Conservation (phyloP, 2,797 vertebrate species). For the Eospalax fontanierii region DNA sequence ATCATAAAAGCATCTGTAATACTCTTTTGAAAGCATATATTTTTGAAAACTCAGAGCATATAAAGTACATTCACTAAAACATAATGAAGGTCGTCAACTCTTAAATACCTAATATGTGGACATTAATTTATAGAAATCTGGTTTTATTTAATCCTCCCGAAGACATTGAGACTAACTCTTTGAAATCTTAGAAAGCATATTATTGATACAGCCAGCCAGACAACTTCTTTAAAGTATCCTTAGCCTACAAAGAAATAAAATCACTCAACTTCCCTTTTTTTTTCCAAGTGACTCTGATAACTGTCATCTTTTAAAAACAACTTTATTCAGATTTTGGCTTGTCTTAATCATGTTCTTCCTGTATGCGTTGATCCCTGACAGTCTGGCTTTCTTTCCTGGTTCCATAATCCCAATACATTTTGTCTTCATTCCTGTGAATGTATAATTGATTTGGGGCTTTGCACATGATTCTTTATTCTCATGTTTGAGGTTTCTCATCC, state of each 20-base stretch:
- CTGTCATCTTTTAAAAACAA: slow-evolving; percentile 44
- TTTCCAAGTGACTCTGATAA: slow-evolving; percentile 15
- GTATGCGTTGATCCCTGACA: slow-evolving; percentile 5
- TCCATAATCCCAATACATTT: slow-evolving; percentile 40
- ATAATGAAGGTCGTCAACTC: slow-evolving; percentile 2
- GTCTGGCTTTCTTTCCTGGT: neutral
- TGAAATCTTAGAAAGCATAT: neutral
- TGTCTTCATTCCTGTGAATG: slow-evolving; percentile 40
- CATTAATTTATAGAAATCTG: neutral
- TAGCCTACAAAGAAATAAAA: slow-evolving; percentile 12
- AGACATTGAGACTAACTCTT: neutral
- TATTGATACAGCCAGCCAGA: neutral
- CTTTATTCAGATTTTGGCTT: slow-evolving; percentile 55
- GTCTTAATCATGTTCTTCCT: slow-evolving; percentile 44
- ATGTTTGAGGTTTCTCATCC: neutral
- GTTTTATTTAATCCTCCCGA: neutral
- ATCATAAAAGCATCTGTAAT: neutral
- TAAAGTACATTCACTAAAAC: neutral
- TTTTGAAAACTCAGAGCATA: neutral
- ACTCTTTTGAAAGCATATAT: neutral
- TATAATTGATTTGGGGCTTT: slow-evolving; percentile 53
- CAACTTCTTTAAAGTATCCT: neutral
- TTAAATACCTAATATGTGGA: neutral
- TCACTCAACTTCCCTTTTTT: slow-evolving; percentile 7
- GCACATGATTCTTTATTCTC: neutral